Percentiles rank a stretch among this genome's conserved stretches.
These are phyloP conservation scores for Archivesica marissinica DNA, from an alignment of 1,140 invertebrate genomes.

Conservation along the genomic window DNA sequence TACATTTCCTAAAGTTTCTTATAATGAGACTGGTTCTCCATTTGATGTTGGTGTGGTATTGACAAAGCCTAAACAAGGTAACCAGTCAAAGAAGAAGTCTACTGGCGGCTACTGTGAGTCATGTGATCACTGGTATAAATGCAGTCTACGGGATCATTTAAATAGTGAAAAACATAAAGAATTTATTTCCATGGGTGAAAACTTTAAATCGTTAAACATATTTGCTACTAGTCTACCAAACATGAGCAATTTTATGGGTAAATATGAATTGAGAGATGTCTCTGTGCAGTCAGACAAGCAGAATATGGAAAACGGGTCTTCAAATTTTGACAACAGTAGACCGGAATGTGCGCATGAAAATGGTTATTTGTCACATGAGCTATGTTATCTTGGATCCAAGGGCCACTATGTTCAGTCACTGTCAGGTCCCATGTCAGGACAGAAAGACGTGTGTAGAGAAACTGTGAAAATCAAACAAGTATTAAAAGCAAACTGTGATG, in stretches of 20 bases:
- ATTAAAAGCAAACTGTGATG: background rate
- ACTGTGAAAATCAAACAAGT: background rate
- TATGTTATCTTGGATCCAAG: no score
- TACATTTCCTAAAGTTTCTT: constrained; percentile 58
- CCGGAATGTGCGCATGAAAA: no score
- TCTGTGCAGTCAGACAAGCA: no score
- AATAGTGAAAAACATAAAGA: constrained; percentile 69
- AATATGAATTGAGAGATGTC: constrained; percentile 15
- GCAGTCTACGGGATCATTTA: constrained; percentile 68
- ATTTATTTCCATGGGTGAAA: constrained; percentile 65
- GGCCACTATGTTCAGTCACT: no score
- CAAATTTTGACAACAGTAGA: no score
- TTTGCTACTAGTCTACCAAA: constrained; percentile 66
- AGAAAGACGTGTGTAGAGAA: background rate
- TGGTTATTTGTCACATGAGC: no score
- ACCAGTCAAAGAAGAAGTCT: constrained; percentile 62
- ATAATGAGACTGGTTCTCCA: constrained; percentile 66
- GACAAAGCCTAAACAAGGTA: constrained; percentile 57
- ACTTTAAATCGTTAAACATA: constrained; percentile 67
- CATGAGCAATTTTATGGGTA: constrained; percentile 26
- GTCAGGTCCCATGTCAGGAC: background rate
- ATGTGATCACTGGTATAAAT: constrained; percentile 73
- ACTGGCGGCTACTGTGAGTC: constrained; percentile 74
- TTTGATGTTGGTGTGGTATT: constrained; percentile 70
- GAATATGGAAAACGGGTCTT: no score